Evolutionary conservation across 2,113 vertebrate species (phyloP), one percentile per base, ranked within the genome.

Genomic region (Ivindomyrus marchei): DNA sequence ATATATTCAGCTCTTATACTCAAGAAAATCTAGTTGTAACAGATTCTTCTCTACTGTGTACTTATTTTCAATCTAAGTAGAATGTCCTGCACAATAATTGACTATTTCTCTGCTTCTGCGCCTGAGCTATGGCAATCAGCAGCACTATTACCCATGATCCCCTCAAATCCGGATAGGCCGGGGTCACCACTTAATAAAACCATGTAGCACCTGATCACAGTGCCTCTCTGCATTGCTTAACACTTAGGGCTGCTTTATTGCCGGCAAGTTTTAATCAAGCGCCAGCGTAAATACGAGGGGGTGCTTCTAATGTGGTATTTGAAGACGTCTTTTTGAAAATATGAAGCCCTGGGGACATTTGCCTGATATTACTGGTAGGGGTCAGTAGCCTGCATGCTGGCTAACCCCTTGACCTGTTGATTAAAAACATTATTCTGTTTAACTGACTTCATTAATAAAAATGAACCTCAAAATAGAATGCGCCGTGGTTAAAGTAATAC

Each of bases 321-420:
- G 27, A 19, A 47, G 27, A 87, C 6, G 49, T n/a, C n/a, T 24
- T 87, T 7, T 19, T 89, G 47, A 74, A 83, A 89, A 80, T 77
- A 53, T 52, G 49, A 47, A 89, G 17, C 70, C 49, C 66, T 83
- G 19, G 45, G 47, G 47, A 89, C 66, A 39, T 42, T 50, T 21
- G 3, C 7, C 11, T 53, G 47, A 19, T 47, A 39, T 74, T 89
- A 49, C 49, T 46, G 66, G 46, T 53, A 70, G 24, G 70, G 46
- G 85, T 49, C 88, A 89, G 88, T 42, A 47, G 46, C 24, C 66
- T 66, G 17, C 39, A 31, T 3, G 46, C 47, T 53, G 88, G 46
- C 62, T 88, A 45, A 88, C 62, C 42, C 45, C 27, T 46, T 85
- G 83, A 85, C n/a, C 88, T 89, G 74, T 80, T 80, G 74, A 80